phyloP scores from a whole-genome alignment of 2,113 vertebrate genomes.

The Dipodomys merriami region DNA sequence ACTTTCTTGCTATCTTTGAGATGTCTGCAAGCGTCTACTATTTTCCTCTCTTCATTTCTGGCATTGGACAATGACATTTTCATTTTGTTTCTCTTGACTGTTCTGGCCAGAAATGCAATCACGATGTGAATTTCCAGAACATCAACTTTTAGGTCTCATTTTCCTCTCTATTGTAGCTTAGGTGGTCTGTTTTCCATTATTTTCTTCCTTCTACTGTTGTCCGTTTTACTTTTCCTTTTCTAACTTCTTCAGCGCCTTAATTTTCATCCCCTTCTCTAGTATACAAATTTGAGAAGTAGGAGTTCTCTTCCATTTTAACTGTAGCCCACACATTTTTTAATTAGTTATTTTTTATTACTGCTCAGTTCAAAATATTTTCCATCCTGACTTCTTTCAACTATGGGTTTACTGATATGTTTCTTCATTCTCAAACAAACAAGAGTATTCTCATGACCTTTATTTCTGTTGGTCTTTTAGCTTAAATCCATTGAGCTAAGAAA shows the following conservation, averaged over 20 bases:
- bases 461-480: constrained; percentile 20
- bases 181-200: background rate
- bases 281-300: background rate
- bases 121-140: background rate
- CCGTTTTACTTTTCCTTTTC: background rate
- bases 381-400: background rate
- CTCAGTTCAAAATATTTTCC: background rate
- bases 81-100: background rate
- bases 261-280: background rate
- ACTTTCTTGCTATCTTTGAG: background rate
- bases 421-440: constrained; percentile 11
- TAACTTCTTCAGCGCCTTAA: background rate
- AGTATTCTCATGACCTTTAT: background rate
- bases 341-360: background rate
- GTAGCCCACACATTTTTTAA: background rate
- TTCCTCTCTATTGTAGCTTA: background rate
- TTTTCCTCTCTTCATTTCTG: background rate
- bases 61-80: background rate
- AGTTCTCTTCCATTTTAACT: background rate
- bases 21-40: background rate
- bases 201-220: background rate
- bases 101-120: background rate
- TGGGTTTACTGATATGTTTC: background rate
- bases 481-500: background rate
- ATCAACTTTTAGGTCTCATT: background rate